These are phyloP conservation scores for Tenthredo livida DNA, from an alignment of 2,888 invertebrate genomes.

Conservation along the genomic window DNA sequence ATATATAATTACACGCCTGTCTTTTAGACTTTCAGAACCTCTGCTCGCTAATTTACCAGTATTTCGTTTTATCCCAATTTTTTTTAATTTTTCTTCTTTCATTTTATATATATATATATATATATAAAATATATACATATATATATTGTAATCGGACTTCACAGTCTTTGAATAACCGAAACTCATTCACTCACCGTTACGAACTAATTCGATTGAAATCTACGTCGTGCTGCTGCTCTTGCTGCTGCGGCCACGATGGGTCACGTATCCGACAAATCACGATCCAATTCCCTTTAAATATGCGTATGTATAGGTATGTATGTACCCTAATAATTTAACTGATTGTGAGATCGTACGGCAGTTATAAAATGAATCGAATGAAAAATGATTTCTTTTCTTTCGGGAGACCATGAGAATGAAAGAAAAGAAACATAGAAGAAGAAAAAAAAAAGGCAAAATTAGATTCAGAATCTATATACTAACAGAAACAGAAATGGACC, in stretches of 20 bases:
- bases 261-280: slow-evolving; percentile 29
- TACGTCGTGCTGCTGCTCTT: background rate
- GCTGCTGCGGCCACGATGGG: background rate
- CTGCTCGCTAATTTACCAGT: slow-evolving; percentile 11
- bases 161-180: slow-evolving; percentile 18
- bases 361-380: background rate
- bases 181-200: slow-evolving; percentile 4
- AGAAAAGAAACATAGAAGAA: background rate
- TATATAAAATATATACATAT: background rate
- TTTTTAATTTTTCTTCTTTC: background rate
- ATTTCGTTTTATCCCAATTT: background rate
- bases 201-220: slow-evolving; percentile 36
- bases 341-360: slow-evolving; percentile 18
- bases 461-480: background rate
- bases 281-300: slow-evolving; percentile 17
- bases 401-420: background rate
- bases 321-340: background rate
- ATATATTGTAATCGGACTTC: background rate
- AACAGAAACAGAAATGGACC: background rate
- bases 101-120: too few species aligned
- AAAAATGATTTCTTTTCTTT: background rate
- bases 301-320: background rate
- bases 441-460: background rate
- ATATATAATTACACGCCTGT: slow-evolving; percentile 42
- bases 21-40: background rate